Evolutionary conservation across 2,888 invertebrate genomes (phyloP).

Genomic region (Sminthurides aquaticus): DNA sequence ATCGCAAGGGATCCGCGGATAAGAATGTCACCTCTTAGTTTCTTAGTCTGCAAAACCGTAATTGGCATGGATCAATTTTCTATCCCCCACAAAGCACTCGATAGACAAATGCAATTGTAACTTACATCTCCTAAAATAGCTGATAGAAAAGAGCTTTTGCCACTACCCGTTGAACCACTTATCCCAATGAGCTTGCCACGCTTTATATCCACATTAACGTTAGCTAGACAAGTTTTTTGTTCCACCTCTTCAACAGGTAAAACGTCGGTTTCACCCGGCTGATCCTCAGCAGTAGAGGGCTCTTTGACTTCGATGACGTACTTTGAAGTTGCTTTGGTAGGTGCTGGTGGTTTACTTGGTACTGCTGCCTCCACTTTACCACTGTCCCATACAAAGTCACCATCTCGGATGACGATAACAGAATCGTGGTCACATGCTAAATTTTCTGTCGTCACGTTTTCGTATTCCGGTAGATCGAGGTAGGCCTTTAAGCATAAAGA

Average conservation of each 20-base stretch:
- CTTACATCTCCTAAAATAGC: slow-evolving; percentile 49
- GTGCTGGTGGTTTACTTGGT: slow-evolving; percentile 11
- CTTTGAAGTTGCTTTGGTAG: not conserved
- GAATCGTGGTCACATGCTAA: slow-evolving; percentile 43
- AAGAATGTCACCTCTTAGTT: slow-evolving; percentile 46
- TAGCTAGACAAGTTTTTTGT: slow-evolving; percentile 38
- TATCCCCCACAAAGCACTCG: not conserved
- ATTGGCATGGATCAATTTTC: not conserved
- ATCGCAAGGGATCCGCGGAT: slow-evolving; percentile 48
- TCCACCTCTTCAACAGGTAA: slow-evolving; percentile 28
- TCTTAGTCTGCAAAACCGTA: slow-evolving; percentile 34
- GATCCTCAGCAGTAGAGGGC: slow-evolving; percentile 4
- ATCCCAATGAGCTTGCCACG: slow-evolving; percentile 48
- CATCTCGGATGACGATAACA: slow-evolving; percentile 48
- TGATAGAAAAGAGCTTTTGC: slow-evolving; percentile 49
- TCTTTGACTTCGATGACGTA: slow-evolving; percentile 6
- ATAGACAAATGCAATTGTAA: not conserved
- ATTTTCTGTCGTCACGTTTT: slow-evolving; percentile 39
- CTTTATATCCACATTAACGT: slow-evolving; percentile 43
- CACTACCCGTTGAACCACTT: slow-evolving; percentile 49
- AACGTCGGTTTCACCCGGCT: slow-evolving; percentile 10
- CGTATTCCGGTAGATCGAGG: slow-evolving; percentile 47
- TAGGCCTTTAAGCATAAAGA: slow-evolving; percentile 43
- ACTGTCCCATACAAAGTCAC: slow-evolving; percentile 49
- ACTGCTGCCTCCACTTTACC: slow-evolving; percentile 18